Evolutionary conservation across 2,888 invertebrate species (phyloP).

Genomic region (Drosophila pseudotakahashii): DNA sequence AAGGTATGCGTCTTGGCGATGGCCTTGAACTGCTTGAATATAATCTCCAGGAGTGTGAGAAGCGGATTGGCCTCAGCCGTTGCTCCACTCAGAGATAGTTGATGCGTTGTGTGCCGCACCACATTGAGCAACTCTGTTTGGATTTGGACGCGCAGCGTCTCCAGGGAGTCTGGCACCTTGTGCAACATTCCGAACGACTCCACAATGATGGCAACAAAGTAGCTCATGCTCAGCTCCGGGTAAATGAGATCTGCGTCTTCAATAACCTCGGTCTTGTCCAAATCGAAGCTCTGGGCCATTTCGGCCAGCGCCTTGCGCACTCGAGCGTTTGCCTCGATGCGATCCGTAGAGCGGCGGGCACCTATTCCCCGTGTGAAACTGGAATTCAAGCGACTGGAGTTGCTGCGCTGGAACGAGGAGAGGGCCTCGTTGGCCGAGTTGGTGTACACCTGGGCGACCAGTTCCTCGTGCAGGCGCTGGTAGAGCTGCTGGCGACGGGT

Average conservation of each 20-base stretch:
- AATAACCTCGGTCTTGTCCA: constrained; percentile 85
- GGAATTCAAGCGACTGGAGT: constrained; percentile 86
- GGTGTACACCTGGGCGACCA: constrained; percentile 89
- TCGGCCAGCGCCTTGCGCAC: constrained; percentile 86
- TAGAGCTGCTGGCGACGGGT: constrained; percentile 87
- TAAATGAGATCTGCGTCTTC: constrained; percentile 87
- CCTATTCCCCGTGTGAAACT: constrained; percentile 86
- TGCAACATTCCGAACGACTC: constrained; percentile 93
- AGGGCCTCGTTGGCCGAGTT: constrained; percentile 86
- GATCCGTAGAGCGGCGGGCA: constrained; percentile 86
- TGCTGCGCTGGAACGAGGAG: constrained; percentile 86
- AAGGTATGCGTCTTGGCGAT: constrained; percentile 91
- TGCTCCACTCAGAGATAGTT: constrained; percentile 85
- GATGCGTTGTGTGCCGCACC: constrained; percentile 91
- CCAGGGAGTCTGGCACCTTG: constrained; percentile 93
- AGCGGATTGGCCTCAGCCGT: constrained; percentile 83
- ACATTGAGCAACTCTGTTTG: constrained; percentile 92
- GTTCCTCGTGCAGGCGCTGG: constrained; percentile 88
- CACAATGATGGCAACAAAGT: constrained; percentile 91
- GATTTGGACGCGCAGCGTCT: constrained; percentile 92
- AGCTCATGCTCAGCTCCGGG: constrained; percentile 87
- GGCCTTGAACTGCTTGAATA: constrained; percentile 93
- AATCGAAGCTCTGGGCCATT: constrained; percentile 84
- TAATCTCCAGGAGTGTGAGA: constrained; percentile 88
- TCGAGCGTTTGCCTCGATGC: constrained; percentile 85